phyloP scores from a whole-genome alignment of 2,888 invertebrate species.

The Ornithoptera alexandrae region DNA sequence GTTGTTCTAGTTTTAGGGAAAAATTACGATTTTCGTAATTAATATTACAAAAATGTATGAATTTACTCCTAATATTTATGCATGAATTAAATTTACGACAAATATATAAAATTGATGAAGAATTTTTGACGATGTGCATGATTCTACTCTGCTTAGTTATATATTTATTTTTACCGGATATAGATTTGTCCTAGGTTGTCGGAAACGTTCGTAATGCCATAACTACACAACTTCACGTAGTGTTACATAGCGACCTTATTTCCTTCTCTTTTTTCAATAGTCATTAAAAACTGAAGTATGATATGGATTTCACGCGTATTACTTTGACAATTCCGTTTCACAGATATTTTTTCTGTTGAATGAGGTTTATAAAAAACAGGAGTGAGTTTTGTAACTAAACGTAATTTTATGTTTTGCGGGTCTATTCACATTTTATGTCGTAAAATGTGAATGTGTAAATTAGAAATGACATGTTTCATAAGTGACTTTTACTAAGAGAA shows the following conservation, averaged over 20 bases:
- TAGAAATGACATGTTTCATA: slow-evolving; percentile 45
- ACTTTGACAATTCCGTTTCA: neutral
- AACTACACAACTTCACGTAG: neutral
- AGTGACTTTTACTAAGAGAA: slow-evolving; percentile 63
- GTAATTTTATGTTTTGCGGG: neutral
- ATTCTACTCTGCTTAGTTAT: too few species aligned
- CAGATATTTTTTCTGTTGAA: neutral
- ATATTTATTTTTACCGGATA: too few species aligned
- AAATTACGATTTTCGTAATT: too few species aligned
- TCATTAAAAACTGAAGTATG: slow-evolving; percentile 1
- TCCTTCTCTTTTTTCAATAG: slow-evolving; percentile 5
- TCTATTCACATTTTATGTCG: neutral
- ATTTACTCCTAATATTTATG: too few species aligned
- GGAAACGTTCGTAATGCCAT: neutral
- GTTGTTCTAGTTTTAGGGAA: too few species aligned
- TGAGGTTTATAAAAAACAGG: neutral
- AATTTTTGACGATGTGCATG: too few species aligned
- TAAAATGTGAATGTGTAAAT: slow-evolving; percentile 32
- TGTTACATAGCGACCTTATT: neutral
- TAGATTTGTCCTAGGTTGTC: neutral
- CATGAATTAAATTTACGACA: too few species aligned
- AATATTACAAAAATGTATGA: too few species aligned
- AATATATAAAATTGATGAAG: too few species aligned
- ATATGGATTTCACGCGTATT: slow-evolving; percentile 17
- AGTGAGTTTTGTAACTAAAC: neutral